Conservation (phyloP, 2,113 vertebrate genomes). For the Toxostoma redivivum region DNA sequence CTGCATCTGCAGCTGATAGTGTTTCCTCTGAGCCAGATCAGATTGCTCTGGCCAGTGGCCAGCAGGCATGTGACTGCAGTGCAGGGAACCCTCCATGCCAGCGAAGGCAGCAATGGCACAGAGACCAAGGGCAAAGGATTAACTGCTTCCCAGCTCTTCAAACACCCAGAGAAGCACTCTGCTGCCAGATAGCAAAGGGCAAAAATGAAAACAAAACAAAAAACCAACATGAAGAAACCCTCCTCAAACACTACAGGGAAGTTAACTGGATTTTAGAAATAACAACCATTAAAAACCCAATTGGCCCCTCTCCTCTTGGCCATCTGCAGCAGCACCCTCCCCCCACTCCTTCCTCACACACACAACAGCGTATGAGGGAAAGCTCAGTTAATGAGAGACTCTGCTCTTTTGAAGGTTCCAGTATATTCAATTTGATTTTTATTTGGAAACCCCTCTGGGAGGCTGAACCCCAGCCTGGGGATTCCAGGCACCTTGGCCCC, state of each 20-base stretch:
- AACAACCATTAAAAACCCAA: neutral
- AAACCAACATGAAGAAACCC: accelerated
- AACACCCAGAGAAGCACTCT: neutral
- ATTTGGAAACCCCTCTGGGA: neutral
- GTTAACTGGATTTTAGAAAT: neutral
- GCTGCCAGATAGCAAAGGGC: neutral
- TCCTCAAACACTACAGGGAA: neutral
- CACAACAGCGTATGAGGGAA: neutral
- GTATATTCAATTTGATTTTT: neutral
- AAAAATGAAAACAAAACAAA: neutral
- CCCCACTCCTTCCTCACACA: neutral
- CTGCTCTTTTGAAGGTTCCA: neutral
- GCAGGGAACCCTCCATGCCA: constrained; percentile 69
- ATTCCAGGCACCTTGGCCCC: neutral
- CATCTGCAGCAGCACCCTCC: neutral
- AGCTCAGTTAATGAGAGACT: neutral
- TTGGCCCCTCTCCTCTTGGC: neutral
- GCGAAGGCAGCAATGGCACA: constrained; percentile 50
- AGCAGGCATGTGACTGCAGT: constrained; percentile 79
- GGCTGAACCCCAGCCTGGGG: neutral
- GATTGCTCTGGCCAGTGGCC: constrained; percentile 71
- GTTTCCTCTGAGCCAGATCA: constrained; percentile 71
- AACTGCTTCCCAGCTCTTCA: neutral
- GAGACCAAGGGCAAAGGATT: constrained; percentile 56
- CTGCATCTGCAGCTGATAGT: constrained; percentile 79